These are phyloP conservation scores for Choloepus didactylus DNA, from an alignment of 2,797 vertebrate genomes.

Conservation along the genomic window DNA sequence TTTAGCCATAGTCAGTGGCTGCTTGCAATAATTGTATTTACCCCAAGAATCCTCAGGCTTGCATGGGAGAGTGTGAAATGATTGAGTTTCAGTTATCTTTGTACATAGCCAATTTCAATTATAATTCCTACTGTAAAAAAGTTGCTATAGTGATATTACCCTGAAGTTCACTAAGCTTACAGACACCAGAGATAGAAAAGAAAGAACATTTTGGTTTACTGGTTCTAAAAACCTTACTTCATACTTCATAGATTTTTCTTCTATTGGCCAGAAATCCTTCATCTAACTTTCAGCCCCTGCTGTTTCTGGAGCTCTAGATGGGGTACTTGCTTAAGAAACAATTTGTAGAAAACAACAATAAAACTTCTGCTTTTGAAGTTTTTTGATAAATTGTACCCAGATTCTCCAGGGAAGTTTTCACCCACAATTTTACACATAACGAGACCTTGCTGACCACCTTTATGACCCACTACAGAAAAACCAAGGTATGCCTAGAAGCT, in stretches of 20 bases:
- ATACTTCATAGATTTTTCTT: constrained; percentile 26
- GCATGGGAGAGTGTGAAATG: constrained; percentile 89
- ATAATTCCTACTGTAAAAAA: constrained; percentile 89
- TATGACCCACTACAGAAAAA: constrained; percentile 64
- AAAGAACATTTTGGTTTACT: constrained; percentile 77
- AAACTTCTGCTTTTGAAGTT: background rate
- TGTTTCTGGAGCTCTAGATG: background rate
- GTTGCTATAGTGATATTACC: constrained; percentile 87
- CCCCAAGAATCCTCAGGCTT: constrained; percentile 89
- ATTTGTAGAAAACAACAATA: constrained; percentile 61
- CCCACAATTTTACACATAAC: constrained; percentile 73
- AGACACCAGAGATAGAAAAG: constrained; percentile 75
- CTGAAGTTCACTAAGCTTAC: constrained; percentile 83
- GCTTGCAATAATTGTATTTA: constrained; percentile 91
- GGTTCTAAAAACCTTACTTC: constrained; percentile 62
- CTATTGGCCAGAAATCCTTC: constrained; percentile 37
- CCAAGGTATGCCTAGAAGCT: background rate
- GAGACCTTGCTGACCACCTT: constrained; percentile 61
- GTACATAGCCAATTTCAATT: constrained; percentile 91
- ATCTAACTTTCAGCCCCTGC: constrained; percentile 29
- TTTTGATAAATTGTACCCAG: background rate
- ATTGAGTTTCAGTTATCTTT: constrained; percentile 90
- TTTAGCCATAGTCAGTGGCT: constrained; percentile 89
- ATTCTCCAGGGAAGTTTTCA: constrained; percentile 70
- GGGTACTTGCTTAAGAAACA: constrained; percentile 15